Percentiles rank a stretch among this genome's conserved stretches.
Conservation (phyloP, 1,140 invertebrate species). For the Cyphomyrmex costatus region DNA sequence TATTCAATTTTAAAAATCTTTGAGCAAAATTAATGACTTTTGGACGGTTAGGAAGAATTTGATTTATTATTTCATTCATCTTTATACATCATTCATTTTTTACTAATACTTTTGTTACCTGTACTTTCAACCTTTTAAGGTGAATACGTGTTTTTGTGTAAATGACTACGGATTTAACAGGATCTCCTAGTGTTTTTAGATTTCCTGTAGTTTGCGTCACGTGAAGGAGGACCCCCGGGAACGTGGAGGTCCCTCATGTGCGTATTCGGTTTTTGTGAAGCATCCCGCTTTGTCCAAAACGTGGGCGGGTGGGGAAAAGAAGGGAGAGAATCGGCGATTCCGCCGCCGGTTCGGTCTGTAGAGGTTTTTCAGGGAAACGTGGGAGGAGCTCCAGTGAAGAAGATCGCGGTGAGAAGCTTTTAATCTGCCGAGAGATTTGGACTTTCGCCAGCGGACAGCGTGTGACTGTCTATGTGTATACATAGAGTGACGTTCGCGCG, state of each 20-base stretch:
- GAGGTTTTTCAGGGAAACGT: constrained; percentile 75
- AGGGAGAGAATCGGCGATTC: constrained; percentile 24
- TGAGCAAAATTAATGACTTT: neutral
- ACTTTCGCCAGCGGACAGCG: constrained; percentile 76
- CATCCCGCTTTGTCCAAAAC: constrained; percentile 6
- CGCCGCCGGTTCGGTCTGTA: constrained; percentile 40
- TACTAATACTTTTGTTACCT: neutral
- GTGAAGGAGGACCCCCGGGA: constrained; percentile 29
- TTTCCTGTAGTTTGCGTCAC: neutral
- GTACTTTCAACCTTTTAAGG: no score
- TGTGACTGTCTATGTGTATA: constrained; percentile 20
- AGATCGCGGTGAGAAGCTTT: constrained; percentile 83
- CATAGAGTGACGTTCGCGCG: constrained; percentile 22
- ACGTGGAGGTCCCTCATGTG: constrained; percentile 47
- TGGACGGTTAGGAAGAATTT: neutral
- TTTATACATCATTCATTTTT: neutral
- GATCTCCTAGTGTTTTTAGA: neutral
- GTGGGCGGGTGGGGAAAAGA: constrained; percentile 6
- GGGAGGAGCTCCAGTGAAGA: constrained; percentile 67
- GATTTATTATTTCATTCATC: neutral
- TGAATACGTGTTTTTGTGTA: neutral
- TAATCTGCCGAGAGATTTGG: constrained; percentile 82
- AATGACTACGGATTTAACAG: neutral
- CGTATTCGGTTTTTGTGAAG: constrained; percentile 19
- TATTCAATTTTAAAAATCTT: neutral